A percentile compares a stretch with the other conserved stretches of the same genome.
Evolutionary conservation across 2,113 vertebrate species (phyloP).

Genomic region (Casuarius casuarius): DNA sequence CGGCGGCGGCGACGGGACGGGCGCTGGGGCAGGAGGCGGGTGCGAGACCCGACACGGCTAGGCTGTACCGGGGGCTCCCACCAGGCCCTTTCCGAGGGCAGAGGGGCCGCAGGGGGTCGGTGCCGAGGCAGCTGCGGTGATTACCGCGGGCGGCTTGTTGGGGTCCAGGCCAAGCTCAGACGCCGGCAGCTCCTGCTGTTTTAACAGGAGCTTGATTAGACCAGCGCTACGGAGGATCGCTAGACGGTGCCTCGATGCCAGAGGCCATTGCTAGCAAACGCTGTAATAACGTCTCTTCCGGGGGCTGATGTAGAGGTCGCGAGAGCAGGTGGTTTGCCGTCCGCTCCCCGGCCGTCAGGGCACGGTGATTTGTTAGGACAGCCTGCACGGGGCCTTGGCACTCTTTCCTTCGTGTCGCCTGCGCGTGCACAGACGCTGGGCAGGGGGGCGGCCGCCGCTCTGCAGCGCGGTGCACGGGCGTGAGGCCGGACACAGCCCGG

Average conservation of each 20-base stretch:
- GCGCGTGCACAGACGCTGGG: fast-evolving
- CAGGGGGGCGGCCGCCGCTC: background rate
- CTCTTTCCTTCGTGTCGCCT: background rate
- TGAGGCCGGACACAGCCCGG: background rate
- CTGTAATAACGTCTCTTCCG: background rate
- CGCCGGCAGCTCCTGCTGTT: slow-evolving; percentile 62
- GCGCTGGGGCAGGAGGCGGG: background rate
- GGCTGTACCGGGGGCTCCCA: background rate
- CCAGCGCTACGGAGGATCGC: fast-evolving
- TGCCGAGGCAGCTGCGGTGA: background rate
- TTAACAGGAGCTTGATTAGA: slow-evolving; percentile 53
- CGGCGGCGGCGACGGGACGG: background rate
- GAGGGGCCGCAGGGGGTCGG: fast-evolving
- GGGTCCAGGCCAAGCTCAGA: background rate
- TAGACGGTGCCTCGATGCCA: slow-evolving; percentile 1
- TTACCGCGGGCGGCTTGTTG: slow-evolving; percentile 41
- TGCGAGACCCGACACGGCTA: background rate
- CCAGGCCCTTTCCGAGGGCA: background rate
- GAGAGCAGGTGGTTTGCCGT: background rate
- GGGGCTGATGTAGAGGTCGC: background rate
- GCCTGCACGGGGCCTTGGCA: background rate
- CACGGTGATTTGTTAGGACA: background rate
- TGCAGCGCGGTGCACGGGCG: background rate
- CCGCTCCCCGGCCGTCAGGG: background rate
- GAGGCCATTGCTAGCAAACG: slow-evolving; percentile 12